Percentiles rank a stretch among this genome's conserved stretches.
phyloP scores from a whole-genome alignment of 2,797 vertebrate genomes.

The Basileuterus tristriatus region DNA sequence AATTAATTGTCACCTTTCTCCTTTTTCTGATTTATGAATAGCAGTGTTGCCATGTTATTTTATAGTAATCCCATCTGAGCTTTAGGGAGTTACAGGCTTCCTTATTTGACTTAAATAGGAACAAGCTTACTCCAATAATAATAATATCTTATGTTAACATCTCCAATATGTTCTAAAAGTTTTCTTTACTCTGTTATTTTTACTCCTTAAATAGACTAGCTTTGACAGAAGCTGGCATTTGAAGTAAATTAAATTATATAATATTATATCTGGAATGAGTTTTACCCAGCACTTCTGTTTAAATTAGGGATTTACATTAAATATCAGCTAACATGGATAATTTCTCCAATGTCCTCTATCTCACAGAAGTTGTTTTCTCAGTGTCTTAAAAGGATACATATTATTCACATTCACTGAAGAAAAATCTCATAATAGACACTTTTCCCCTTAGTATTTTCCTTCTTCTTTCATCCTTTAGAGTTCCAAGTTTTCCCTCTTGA shows the following conservation, averaged over 20 bases:
- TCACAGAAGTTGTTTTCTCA: background rate
- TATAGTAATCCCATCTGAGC: background rate
- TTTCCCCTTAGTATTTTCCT: background rate
- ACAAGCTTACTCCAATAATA: background rate
- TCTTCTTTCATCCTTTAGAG: background rate
- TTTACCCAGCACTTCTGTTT: background rate
- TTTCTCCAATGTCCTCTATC: background rate
- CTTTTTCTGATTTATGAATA: background rate
- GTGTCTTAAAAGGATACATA: background rate
- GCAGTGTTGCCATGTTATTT: background rate
- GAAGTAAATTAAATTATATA: background rate
- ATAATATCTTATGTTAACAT: background rate
- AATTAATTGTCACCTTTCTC: background rate
- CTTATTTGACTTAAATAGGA: constrained; percentile 20
- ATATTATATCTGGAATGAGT: background rate
- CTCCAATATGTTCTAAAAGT: background rate
- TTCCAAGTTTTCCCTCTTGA: background rate
- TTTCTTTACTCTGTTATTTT: background rate
- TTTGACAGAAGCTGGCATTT: background rate
- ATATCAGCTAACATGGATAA: background rate
- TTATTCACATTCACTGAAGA: background rate
- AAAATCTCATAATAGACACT: background rate
- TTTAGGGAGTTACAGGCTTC: background rate
- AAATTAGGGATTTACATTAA: constrained; percentile 19
- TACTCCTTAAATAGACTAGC: background rate